Base-by-base conservation (phyloP, 2,797 vertebrate genomes). In the Brachyalestes nurse region DNA sequence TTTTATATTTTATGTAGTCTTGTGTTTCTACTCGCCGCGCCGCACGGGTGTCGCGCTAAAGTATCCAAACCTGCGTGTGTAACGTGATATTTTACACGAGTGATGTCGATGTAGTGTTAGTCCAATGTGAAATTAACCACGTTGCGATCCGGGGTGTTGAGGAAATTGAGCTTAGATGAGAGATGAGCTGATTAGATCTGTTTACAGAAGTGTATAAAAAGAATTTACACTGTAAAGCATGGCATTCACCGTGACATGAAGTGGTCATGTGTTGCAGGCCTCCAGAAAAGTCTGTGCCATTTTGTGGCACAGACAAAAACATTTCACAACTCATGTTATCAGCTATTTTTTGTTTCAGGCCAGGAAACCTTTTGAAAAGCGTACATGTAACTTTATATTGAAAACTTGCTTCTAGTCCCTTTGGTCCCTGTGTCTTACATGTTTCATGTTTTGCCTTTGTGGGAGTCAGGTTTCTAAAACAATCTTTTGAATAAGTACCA, bases 211-310 rank as follows among this genome's bases (percentile, higher is more conserved):
- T 86, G 61, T 72, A 75, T 90, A 75, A 83, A 79, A 80, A 69
- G 25, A 1, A 60, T 83, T 82, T 61, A 64, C 75, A 83, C 40
- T 81, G 49, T 75, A 82, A 83, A 81, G 75, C 61, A 58, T 93
- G 90, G 91, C 92, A 92, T 90, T 95, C 92, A 92, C 89, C 89
- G 91, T 88, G 92, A 92, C 88, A 87, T 76, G 81, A 89, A 90
- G 85, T 90, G 90, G 92, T 92, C 91, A 70, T 79, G 82, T 84
- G 69, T 84, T 72, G 17, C 61, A 81, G 92, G 91, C 91, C 91
- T 93, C 87, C 74, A 83, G 84, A 88, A 85, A 86, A 82, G 84
- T 81, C 87, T 80, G 73, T 84, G 70, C 64, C 72, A 80, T 85
- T 86, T 82, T 88, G 84, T 86, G 80, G 76, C 34, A 51, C 64